These are phyloP conservation scores for Peromyscus nudipes DNA, from an alignment of 2,797 vertebrate species.

Conservation along the genomic window DNA sequence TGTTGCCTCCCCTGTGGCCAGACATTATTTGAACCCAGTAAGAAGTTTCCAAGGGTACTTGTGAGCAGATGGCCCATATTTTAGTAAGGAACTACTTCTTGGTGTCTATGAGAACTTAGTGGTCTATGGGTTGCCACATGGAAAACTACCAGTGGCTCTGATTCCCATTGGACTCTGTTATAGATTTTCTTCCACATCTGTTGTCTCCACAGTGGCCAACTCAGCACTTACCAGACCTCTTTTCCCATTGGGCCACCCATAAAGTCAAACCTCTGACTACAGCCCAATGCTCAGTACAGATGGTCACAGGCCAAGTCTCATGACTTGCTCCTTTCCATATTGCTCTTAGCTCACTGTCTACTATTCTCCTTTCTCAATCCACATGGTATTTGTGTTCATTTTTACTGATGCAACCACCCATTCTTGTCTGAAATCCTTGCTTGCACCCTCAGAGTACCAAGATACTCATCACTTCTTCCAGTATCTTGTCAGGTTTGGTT, in stretches of 20 bases:
- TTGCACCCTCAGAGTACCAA: background rate
- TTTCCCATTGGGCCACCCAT: constrained; percentile 41
- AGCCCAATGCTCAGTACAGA: background rate
- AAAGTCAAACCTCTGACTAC: background rate
- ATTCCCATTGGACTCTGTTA: constrained; percentile 8
- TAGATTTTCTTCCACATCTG: constrained; percentile 19
- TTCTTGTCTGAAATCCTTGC: background rate
- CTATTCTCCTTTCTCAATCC: background rate
- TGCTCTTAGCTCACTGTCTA: background rate
- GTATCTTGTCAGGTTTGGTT: background rate
- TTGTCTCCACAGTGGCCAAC: constrained; percentile 21
- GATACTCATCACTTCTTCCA: background rate
- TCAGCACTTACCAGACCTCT: constrained; percentile 9
- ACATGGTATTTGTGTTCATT: background rate
- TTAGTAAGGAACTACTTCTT: background rate
- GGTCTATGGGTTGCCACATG: background rate
- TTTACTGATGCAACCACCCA: background rate
- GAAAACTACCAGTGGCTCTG: background rate
- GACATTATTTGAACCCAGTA: background rate
- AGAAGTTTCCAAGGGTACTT: background rate
- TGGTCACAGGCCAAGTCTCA: background rate
- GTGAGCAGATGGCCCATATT: background rate
- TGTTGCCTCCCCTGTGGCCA: background rate
- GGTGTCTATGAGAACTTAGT: background rate
- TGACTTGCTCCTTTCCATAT: background rate